Conservation (phyloP, 1,140 invertebrate species). For the Papilio xuthus region DNA sequence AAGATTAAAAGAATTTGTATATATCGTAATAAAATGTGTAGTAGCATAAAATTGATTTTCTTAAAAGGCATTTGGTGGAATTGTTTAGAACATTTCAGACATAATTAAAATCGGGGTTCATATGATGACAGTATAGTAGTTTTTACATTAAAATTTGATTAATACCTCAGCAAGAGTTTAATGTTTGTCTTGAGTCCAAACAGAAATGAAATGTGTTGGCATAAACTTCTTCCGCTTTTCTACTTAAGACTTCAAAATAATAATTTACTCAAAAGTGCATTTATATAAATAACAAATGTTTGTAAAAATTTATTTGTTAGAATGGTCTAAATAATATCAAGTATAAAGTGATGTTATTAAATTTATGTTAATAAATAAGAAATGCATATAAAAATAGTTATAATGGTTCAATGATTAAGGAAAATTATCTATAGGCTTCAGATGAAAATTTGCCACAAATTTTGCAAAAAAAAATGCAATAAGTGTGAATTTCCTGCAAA, state of each 20-base stretch:
- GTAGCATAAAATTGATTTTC: constrained; percentile 33
- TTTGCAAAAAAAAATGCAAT: neutral
- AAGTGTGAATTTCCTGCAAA: neutral
- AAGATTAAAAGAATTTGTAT: constrained; percentile 40
- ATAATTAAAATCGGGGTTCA: neutral
- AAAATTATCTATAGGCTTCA: neutral
- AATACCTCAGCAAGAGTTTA: neutral
- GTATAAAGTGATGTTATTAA: neutral
- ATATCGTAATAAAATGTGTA: constrained; percentile 44
- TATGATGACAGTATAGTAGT: neutral
- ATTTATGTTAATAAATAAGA: constrained; percentile 1
- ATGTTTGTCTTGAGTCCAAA: neutral
- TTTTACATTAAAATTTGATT: neutral
- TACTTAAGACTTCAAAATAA: neutral
- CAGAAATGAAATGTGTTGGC: neutral
- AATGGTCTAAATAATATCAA: neutral
- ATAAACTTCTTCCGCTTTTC: neutral
- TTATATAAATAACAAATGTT: neutral
- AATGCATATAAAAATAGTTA: neutral
- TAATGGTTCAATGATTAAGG: neutral
- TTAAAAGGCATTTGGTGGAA: neutral
- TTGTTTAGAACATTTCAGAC: neutral
- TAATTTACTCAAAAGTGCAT: constrained; percentile 2
- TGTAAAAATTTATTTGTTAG: neutral
- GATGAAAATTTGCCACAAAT: neutral